A percentile compares a stretch with the other conserved stretches of the same genome.
These are phyloP conservation scores for Phaedon cochleariae DNA, from an alignment of 2,888 invertebrate species.

Conservation along the genomic window DNA sequence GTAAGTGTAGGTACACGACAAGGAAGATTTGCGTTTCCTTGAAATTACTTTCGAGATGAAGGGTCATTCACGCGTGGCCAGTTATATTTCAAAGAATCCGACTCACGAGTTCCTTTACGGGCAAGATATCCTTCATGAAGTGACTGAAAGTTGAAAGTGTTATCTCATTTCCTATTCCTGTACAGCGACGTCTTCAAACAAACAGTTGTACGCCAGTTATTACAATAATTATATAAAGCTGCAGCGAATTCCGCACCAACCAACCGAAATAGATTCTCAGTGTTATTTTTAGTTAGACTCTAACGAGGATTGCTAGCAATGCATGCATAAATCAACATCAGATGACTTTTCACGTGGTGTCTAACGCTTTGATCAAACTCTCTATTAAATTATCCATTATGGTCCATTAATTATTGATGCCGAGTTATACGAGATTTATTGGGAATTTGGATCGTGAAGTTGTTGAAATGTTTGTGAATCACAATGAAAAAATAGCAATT, in stretches of 20 bases:
- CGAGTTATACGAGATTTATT: too few relatives aligned
- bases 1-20: too few relatives aligned
- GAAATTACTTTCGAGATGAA: not conserved
- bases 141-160: not conserved
- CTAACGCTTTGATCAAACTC: too few relatives aligned
- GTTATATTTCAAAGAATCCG: not conserved
- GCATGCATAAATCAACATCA: constrained; percentile 12
- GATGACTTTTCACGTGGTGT: not conserved
- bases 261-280: constrained; percentile 35
- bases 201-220: constrained; percentile 27
- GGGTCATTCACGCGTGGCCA: not conserved
- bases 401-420: too few relatives aligned
- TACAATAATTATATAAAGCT: constrained; percentile 38
- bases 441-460: too few relatives aligned
- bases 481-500: too few relatives aligned
- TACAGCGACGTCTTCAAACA: constrained; percentile 12
- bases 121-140: not conserved
- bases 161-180: too few relatives aligned
- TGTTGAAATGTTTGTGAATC: too few relatives aligned
- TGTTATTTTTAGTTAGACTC: constrained; percentile 28
- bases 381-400: too few relatives aligned
- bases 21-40: too few relatives aligned
- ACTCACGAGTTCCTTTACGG: not conserved
- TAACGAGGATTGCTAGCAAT: constrained; percentile 5
- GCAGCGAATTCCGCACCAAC: constrained; percentile 35